Percentiles rank a stretch among this genome's conserved stretches.
phyloP scores from a whole-genome alignment of 2,113 vertebrate genomes.

The Mesoclemmys tuberculata region DNA sequence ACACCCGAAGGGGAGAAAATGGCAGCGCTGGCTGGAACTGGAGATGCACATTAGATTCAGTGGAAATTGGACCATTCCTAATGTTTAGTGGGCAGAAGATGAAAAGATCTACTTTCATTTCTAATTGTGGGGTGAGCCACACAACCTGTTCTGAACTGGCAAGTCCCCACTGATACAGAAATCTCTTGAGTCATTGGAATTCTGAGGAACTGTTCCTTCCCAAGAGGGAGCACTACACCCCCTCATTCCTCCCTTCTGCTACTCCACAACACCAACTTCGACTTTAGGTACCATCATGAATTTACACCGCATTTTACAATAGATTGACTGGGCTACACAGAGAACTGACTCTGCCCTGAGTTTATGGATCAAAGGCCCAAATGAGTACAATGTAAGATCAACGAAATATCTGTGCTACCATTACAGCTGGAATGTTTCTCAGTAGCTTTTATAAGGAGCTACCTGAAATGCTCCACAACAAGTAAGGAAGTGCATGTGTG shows the following conservation, averaged over 20 bases:
- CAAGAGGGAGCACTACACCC: conserved; percentile 61
- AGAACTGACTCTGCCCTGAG: background rate
- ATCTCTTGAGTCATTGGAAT: conserved; percentile 14
- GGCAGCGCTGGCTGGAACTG: background rate
- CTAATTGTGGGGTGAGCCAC: conserved; percentile 40
- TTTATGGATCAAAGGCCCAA: background rate
- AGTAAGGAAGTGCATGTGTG: background rate
- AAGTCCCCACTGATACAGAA: background rate
- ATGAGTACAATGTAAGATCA: background rate
- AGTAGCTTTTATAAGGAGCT: background rate
- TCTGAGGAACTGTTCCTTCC: conserved; percentile 51
- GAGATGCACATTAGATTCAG: background rate
- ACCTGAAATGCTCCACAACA: background rate
- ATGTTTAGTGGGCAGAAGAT: conserved; percentile 27
- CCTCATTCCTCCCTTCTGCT: conserved; percentile 41
- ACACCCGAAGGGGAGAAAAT: background rate
- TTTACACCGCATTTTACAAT: background rate
- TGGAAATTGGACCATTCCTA: conserved; percentile 18
- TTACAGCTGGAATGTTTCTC: background rate
- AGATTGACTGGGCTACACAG: background rate
- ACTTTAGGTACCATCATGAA: background rate
- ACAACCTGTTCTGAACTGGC: conserved; percentile 48
- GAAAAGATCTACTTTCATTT: background rate
- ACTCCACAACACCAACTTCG: conserved; percentile 22
- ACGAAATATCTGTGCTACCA: background rate